These are phyloP conservation scores for Helogale parvula DNA, from an alignment of 2,113 vertebrate species.

Conservation along the genomic window DNA sequence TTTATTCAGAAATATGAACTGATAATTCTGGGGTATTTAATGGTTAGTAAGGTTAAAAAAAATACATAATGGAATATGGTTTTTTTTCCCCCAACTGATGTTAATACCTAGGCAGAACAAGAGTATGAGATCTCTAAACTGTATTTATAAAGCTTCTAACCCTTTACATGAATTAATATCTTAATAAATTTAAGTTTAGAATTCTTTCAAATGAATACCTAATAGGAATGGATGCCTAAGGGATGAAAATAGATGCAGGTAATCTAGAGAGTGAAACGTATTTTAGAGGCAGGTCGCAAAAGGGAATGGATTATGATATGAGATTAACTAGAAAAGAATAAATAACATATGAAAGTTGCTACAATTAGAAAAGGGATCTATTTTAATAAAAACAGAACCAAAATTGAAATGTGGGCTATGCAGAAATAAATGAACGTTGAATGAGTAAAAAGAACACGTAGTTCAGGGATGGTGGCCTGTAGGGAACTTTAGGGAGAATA, in stretches of 20 bases:
- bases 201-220: neutral
- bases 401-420: neutral
- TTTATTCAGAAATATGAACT: constrained; percentile 37
- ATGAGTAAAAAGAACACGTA: neutral
- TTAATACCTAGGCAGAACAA: neutral
- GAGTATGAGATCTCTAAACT: neutral
- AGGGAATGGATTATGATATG: neutral
- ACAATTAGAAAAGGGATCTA: neutral
- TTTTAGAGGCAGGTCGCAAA: neutral
- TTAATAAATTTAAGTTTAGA: constrained; percentile 34
- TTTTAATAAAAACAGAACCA: constrained; percentile 31
- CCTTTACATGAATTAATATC: constrained; percentile 25
- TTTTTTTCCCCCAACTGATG: neutral
- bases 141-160: constrained; percentile 9
- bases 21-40: neutral
- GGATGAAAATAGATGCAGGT: neutral
- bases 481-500: neutral
- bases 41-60: neutral
- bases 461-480: neutral
- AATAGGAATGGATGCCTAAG: neutral
- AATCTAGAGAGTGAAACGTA: neutral
- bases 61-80: neutral
- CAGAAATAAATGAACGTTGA: neutral
- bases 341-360: neutral
- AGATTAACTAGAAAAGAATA: neutral